phyloP scores from a whole-genome alignment of 1,140 invertebrate genomes.

The Lepeophtheirus salmonis region DNA sequence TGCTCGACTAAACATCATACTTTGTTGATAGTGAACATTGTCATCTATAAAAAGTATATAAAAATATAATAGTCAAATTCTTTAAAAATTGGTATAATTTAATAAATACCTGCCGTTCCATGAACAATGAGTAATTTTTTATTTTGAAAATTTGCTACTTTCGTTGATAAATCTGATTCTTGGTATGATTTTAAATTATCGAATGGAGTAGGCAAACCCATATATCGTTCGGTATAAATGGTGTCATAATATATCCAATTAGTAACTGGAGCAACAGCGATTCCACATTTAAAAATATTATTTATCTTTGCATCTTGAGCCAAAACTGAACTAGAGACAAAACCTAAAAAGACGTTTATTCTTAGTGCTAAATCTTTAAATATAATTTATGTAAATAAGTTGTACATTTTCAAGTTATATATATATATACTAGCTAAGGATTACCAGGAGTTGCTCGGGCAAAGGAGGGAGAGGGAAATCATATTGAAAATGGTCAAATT shows the following conservation, averaged over 20 bases:
- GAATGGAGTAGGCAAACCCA: constrained; percentile 26
- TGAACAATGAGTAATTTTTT: constrained; percentile 29
- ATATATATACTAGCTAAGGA: too few relatives aligned
- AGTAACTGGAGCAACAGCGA: constrained; percentile 80
- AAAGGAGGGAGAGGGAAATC: too few relatives aligned
- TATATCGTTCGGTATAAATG: constrained; percentile 32
- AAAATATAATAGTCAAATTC: too few relatives aligned
- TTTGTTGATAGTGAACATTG: constrained; percentile 34
- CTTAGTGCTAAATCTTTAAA: too few relatives aligned
- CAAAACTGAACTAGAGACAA: constrained; percentile 30
- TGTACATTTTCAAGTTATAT: too few relatives aligned
- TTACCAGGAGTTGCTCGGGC: too few relatives aligned
- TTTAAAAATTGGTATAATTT: constrained; percentile 59
- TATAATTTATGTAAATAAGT: too few relatives aligned
- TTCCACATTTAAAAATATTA: constrained; percentile 56
- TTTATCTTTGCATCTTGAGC: constrained; percentile 40
- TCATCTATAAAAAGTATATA: constrained; percentile 25
- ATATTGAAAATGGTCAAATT: too few relatives aligned
- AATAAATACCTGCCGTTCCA: constrained; percentile 27
- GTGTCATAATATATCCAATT: constrained; percentile 74
- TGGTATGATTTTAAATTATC: constrained; percentile 57
- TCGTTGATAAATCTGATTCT: constrained; percentile 25
- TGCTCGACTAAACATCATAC: constrained; percentile 31
- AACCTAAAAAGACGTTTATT: too few relatives aligned
- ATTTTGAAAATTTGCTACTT: constrained; percentile 26